These are phyloP conservation scores for Maccullochella peelii DNA, from an alignment of 2,113 vertebrate genomes.

Conservation along the genomic window DNA sequence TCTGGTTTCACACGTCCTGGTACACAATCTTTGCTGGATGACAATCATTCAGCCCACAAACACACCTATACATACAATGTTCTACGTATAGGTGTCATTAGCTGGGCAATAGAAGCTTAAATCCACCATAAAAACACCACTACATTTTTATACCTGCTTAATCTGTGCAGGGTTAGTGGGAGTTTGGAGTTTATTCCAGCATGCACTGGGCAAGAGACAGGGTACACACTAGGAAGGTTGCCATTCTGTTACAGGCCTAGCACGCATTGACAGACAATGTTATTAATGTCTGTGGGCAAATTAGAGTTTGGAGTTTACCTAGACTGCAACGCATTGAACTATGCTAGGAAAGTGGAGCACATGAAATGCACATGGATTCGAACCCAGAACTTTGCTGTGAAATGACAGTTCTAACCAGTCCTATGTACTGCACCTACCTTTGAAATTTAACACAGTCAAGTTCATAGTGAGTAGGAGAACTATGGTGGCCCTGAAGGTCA, in stretches of 20 bases:
- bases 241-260: conserved; percentile 14
- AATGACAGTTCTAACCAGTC: background rate
- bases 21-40: conserved; percentile 1
- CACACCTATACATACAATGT: background rate
- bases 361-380: background rate
- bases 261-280: conserved; percentile 18
- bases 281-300: conserved; percentile 8
- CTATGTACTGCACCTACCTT: background rate
- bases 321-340: conserved; percentile 6
- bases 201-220: background rate
- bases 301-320: conserved; percentile 15
- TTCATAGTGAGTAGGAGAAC: conserved; percentile 32
- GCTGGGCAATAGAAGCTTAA: background rate
- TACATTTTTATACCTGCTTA: conserved; percentile 2
- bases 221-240: conserved; percentile 4
- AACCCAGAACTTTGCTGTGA: conserved; percentile 7
- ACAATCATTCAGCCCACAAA: background rate
- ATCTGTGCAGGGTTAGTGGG: conserved; percentile 4
- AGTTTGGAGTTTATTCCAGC: conserved; percentile 1
- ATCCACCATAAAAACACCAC: conserved; percentile 16
- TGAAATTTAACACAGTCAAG: conserved; percentile 7
- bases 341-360: background rate
- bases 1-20: conserved; percentile 36
- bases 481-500: too few relatives aligned
- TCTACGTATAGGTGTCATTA: background rate